A percentile compares a stretch with the other conserved stretches of the same genome.
Conservation (phyloP, 2,113 vertebrate species). For the Crotophaga sulcirostris region DNA sequence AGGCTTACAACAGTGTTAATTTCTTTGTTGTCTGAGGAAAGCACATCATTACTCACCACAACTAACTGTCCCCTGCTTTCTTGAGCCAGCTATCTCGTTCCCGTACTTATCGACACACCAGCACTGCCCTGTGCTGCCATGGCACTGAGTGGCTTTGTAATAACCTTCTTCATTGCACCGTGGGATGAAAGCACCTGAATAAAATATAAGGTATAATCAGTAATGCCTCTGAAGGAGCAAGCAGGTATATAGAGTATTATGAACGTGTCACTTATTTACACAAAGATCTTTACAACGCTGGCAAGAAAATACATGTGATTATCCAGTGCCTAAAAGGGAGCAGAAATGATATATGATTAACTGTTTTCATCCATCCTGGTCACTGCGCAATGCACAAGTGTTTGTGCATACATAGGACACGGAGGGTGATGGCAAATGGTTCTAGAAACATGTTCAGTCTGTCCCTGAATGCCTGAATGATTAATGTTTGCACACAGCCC, state of each 20-base stretch:
- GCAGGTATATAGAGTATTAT: not conserved
- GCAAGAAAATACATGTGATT: not conserved
- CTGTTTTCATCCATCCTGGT: not conserved
- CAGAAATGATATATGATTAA: not conserved
- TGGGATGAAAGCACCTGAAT: constrained; percentile 88
- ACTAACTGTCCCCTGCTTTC: constrained; percentile 90
- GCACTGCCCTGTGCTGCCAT: constrained; percentile 91
- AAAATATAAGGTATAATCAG: not conserved
- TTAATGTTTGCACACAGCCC: not conserved
- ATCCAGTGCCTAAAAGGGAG: not conserved
- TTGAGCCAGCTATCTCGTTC: constrained; percentile 93
- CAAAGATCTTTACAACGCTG: not conserved
- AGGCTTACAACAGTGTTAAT: not conserved
- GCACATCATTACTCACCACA: constrained; percentile 83
- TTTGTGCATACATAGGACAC: not conserved
- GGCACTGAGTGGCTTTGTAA: constrained; percentile 94
- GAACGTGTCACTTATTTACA: not conserved
- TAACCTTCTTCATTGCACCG: constrained; percentile 94
- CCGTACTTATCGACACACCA: constrained; percentile 98
- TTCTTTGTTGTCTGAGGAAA: not conserved
- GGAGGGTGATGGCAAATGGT: not conserved
- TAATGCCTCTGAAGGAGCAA: not conserved
- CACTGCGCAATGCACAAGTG: not conserved
- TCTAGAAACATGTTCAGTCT: not conserved
- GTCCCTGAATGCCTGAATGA: not conserved